These are phyloP conservation scores for Hyppa rectilinea DNA, from an alignment of 2,888 invertebrate species.

Conservation along the genomic window DNA sequence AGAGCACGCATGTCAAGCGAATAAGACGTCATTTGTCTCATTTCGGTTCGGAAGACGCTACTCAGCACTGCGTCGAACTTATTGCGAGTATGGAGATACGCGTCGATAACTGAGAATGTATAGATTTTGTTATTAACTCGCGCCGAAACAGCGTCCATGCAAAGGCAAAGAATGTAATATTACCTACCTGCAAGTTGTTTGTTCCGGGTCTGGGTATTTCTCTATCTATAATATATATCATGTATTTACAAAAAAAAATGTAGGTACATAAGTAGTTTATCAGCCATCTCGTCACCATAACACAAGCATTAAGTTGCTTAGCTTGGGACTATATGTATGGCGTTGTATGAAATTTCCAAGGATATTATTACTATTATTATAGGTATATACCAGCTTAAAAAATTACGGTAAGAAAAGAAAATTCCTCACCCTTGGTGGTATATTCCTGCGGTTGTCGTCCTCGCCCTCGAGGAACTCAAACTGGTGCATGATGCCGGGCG, in stretches of 20 bases:
- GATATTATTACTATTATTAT: no score
- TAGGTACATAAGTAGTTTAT: no score
- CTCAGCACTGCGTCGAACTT: not conserved
- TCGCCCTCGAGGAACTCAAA: conserved; percentile 91
- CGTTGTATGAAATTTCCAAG: no score
- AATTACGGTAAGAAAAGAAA: not conserved
- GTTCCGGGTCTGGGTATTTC: no score
- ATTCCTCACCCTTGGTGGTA: conserved; percentile 81
- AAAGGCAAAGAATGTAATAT: not conserved
- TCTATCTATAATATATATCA: no score
- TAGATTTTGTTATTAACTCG: not conserved
- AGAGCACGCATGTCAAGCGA: not conserved
- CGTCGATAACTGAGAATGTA: not conserved
- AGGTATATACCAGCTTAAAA: not conserved
- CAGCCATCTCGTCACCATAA: no score
- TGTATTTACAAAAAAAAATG: no score
- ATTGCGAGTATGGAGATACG: not conserved
- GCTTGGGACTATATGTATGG: no score
- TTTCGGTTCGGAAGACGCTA: no score
- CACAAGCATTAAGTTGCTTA: no score
- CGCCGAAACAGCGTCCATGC: not conserved
- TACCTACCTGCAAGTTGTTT: no score
- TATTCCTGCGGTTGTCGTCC: conserved; percentile 81
- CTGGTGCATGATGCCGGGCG: conserved; percentile 94
- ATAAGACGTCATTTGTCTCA: not conserved